Conservation (phyloP, 2,797 vertebrate genomes). For the Girardinus metallicus region DNA sequence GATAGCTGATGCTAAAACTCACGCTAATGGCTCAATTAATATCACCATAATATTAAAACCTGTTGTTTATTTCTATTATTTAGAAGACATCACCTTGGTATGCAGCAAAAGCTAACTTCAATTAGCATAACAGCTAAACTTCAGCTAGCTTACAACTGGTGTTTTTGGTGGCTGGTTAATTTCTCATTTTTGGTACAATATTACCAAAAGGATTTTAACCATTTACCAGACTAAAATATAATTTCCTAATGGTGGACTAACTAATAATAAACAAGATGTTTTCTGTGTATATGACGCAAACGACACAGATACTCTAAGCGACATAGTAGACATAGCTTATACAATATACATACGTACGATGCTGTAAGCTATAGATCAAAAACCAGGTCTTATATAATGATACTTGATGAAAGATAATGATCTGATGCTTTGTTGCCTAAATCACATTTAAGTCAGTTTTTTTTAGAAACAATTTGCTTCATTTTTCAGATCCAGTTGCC, state of each 20-base stretch:
- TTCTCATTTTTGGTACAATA: background rate
- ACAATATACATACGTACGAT: background rate
- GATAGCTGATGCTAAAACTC: background rate
- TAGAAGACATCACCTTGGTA: background rate
- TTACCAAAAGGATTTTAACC: background rate
- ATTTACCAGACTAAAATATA: background rate
- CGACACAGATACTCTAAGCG: background rate
- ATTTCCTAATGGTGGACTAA: background rate
- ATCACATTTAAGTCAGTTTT: background rate
- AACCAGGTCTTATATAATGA: background rate
- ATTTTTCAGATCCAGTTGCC: background rate
- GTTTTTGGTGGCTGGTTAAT: background rate
- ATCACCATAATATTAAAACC: background rate
- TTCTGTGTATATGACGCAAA: background rate
- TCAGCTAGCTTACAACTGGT: background rate
- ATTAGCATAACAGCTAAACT: background rate
- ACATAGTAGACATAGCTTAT: background rate
- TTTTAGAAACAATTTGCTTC: background rate
- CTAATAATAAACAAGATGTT: background rate
- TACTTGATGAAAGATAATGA: background rate
- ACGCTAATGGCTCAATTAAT: background rate
- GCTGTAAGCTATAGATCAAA: background rate
- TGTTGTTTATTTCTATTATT: background rate
- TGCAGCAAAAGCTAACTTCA: background rate
- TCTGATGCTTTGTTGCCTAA: background rate